Evolutionary conservation across 2,888 invertebrate species (phyloP), one percentile per base, ranked within the genome.

Genomic region (Anodontia alba): DNA sequence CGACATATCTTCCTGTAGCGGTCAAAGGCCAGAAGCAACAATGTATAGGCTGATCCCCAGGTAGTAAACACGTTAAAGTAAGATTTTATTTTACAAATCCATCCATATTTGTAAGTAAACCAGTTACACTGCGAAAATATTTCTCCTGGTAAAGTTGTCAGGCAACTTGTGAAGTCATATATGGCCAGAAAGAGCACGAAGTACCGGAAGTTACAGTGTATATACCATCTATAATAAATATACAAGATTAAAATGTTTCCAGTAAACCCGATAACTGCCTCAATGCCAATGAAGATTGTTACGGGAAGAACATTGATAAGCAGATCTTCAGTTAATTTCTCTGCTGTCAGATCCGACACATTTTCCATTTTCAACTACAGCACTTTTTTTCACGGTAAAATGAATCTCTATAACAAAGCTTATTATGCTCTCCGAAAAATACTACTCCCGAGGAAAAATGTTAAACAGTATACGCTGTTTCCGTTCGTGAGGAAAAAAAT

Each of bases 11-110:
- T 85, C 31, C 80, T 68, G 49, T 85, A 62, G 29, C 85, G 66
- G 31, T 85, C 85, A 68, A 82, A 80, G 10, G 85, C 80, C 31
- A 85, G 51, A 2, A 82, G 42, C 1, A 76, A 54, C 12, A 83
- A 68, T 31, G 79, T 80, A 5, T 33, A 75, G 0, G 80, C 85
- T 7, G 82, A 82, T 8, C 80, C 78, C 78, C 78, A 83, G 0
- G 81, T 82, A 8, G 81, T 81, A 5, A 80, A 51, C 1, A 85
- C 78, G 43, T 85, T 85, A 23, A 62, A 62, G 23, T 62, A 62
- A 3, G 42, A 83, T 36, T 85, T 85, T 3, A 72, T 51, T 68
- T 80, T 85, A 72, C 85, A 85, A 29, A 85, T 75, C 83, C 80
- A 83, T 7, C 42, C 72, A 15, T 77, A 42, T 15, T 79, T 46